Evolutionary conservation across 2,888 invertebrate genomes (phyloP).

Genomic region (Phengaris alcon): DNA sequence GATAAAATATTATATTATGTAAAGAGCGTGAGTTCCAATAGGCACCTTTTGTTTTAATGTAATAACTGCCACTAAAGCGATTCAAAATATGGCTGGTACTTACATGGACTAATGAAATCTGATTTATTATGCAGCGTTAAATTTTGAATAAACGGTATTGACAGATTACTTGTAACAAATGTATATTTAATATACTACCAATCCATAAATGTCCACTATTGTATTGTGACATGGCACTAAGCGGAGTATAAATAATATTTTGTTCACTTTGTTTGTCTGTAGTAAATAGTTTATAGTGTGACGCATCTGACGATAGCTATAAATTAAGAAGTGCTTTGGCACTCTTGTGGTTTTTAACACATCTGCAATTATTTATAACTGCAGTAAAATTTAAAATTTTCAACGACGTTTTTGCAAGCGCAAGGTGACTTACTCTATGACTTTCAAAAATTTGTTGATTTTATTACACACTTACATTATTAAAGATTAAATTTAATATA

Average conservation of each 20-base stretch:
- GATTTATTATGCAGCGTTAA: neutral
- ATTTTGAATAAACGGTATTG: neutral
- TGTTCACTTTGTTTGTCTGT: conserved; percentile 3
- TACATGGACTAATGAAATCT: neutral
- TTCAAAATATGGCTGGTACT: no score
- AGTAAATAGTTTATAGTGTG: conserved; percentile 9
- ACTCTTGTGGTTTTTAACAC: neutral
- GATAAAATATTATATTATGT: no score
- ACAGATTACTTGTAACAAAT: conserved; percentile 8
- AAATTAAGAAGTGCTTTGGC: conserved; percentile 1
- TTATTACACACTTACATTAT: neutral
- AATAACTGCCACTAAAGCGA: no score
- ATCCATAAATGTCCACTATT: neutral
- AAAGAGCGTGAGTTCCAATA: no score
- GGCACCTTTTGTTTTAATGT: no score
- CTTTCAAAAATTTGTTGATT: neutral
- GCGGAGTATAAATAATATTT: conserved; percentile 16
- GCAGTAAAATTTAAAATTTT: neutral
- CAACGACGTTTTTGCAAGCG: neutral
- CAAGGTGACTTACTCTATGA: neutral
- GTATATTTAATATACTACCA: conserved; percentile 14
- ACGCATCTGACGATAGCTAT: neutral
- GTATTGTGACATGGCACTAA: neutral
- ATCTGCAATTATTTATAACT: neutral
- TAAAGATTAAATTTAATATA: no score